Evolutionary conservation across 2,113 vertebrate species (phyloP).

Genomic region (Psammodynastes pulverulentus): DNA sequence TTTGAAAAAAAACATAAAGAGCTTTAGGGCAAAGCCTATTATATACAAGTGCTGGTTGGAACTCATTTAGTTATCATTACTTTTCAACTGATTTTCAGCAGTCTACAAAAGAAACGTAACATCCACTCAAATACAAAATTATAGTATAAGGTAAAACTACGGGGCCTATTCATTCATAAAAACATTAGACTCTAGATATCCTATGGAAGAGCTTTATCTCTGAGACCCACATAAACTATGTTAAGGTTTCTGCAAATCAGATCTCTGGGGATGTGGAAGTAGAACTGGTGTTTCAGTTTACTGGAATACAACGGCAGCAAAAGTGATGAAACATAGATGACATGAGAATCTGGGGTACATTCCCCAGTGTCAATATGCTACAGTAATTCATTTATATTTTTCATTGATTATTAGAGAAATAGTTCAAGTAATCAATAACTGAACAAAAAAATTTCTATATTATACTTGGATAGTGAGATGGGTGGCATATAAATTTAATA

Average conservation of each 20-base stretch:
- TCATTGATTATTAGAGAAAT: not conserved
- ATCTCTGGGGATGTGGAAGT: not conserved
- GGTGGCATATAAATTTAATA: not conserved
- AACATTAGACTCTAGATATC: not conserved
- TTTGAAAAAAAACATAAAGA: not conserved
- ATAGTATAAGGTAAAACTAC: slow-evolving; percentile 4
- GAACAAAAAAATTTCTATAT: not conserved
- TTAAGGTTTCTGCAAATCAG: not conserved
- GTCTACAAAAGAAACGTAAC: not conserved
- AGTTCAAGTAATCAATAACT: not conserved
- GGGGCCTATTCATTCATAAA: not conserved
- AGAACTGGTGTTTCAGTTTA: not conserved
- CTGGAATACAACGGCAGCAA: not conserved
- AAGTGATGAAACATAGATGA: not conserved
- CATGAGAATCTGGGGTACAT: not conserved
- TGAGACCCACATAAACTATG: not conserved
- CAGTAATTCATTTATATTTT: not conserved
- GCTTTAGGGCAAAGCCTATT: not conserved
- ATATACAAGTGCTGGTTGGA: not conserved
- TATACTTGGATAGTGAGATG: not conserved
- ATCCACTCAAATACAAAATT: not conserved
- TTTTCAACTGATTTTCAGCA: not conserved
- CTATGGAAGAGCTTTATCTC: not conserved
- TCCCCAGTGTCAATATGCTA: not conserved
- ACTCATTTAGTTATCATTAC: not conserved